Percentiles rank a stretch among this genome's conserved stretches.
Conservation (phyloP, 2,113 vertebrate species). For the Lichenostomus cassidix region DNA sequence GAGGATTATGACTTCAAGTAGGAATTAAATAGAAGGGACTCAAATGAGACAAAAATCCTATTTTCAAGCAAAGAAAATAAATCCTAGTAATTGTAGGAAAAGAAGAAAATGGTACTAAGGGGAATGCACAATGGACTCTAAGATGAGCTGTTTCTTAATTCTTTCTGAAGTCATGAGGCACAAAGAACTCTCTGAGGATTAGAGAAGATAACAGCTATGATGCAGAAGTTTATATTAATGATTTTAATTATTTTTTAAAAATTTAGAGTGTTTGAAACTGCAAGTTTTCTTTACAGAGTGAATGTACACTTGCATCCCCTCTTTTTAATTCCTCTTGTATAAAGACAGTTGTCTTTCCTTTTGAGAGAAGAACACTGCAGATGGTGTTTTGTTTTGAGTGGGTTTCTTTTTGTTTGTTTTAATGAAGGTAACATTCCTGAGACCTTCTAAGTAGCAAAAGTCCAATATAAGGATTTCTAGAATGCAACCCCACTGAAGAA, state of each 20-base stretch:
- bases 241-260: not conserved
- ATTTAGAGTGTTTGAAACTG: not conserved
- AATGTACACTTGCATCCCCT: not conserved
- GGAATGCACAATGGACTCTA: not conserved
- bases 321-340: not conserved
- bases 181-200: not conserved
- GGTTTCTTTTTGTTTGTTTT: not conserved
- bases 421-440: not conserved
- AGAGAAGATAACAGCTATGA: not conserved
- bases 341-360: not conserved
- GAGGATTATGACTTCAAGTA: slow-evolving; percentile 58
- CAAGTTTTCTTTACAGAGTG: not conserved
- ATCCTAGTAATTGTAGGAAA: slow-evolving; percentile 41
- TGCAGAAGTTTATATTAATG: not conserved
- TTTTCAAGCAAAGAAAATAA: slow-evolving; percentile 51
- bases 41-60: slow-evolving; percentile 29
- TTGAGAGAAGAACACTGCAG: not conserved
- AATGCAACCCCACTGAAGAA: not conserved
- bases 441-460: not conserved
- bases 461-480: not conserved
- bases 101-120: not conserved
- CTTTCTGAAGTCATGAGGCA: not conserved
- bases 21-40: slow-evolving; percentile 46
- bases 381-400: not conserved
- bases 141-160: slow-evolving; percentile 34